phyloP scores from a whole-genome alignment of 30 jellyfish, hydroid and myxozoan species.

The Cassiopea xamachana region DNA sequence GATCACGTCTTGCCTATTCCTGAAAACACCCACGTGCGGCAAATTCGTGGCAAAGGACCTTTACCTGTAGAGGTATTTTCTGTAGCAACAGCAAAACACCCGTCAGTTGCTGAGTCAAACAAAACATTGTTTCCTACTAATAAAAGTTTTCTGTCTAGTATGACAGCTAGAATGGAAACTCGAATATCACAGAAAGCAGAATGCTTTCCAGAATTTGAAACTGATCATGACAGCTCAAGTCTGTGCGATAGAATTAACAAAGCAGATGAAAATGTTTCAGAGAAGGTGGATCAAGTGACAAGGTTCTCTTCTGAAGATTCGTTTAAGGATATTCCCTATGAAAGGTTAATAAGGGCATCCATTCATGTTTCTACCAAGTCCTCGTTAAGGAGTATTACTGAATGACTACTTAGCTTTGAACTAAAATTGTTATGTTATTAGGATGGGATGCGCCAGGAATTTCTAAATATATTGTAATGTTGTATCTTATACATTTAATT shows the following conservation, averaged over 20 bases:
- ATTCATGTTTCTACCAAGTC: conserved; percentile 32
- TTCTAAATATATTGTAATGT: background rate
- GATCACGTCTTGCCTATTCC: background rate
- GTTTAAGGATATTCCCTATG: background rate
- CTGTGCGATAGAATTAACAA: background rate
- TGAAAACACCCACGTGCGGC: background rate
- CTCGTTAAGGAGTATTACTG: conserved; percentile 48
- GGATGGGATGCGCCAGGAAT: background rate
- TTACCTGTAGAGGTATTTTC: background rate
- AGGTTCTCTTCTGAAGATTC: background rate
- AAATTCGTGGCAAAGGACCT: background rate
- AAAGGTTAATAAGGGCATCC: background rate
- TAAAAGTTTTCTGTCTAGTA: background rate
- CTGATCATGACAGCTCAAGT: too few species aligned
- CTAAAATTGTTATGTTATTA: background rate
- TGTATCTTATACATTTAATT: background rate
- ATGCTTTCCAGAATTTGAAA: too few species aligned
- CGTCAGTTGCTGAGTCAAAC: background rate
- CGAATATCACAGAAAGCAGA: too few species aligned
- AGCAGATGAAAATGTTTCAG: background rate
- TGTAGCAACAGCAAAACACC: background rate
- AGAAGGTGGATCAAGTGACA: background rate
- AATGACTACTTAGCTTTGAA: background rate
- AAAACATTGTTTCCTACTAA: background rate
- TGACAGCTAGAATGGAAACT: background rate